Evolutionary conservation across 2,113 vertebrate species (phyloP).

Genomic region (Fregata magnificens): DNA sequence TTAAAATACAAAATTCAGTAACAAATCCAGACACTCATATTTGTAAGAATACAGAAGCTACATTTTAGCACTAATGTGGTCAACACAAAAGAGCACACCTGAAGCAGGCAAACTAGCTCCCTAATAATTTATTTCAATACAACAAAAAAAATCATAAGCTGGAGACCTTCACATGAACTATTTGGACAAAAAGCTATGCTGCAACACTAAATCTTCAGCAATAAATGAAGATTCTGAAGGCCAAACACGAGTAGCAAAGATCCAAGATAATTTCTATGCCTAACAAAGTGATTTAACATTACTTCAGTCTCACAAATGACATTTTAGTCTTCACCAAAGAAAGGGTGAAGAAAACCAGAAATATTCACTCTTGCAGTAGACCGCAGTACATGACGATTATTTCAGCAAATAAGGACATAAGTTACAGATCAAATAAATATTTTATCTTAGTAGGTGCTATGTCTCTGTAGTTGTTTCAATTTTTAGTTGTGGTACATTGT

Average conservation of each 20-base stretch:
- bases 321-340: neutral
- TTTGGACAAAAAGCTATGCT: neutral
- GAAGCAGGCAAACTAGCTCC: neutral
- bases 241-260: neutral
- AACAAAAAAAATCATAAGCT: accelerated
- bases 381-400: neutral
- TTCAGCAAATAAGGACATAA: neutral
- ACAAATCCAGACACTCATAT: neutral
- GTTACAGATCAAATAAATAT: neutral
- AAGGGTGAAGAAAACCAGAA: neutral
- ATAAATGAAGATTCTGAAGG: neutral
- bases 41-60: neutral
- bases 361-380: neutral
- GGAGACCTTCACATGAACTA: neutral
- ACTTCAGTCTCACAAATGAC: neutral
- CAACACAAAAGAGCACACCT: neutral
- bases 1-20: neutral
- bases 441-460: neutral
- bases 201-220: neutral
- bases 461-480: neutral
- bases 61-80: neutral
- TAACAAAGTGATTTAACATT: neutral
- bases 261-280: neutral
- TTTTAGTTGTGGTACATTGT: neutral
- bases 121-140: neutral